Base-by-base conservation (phyloP, 2,888 invertebrate genomes). In the Hydropsyche betteni region DNA sequence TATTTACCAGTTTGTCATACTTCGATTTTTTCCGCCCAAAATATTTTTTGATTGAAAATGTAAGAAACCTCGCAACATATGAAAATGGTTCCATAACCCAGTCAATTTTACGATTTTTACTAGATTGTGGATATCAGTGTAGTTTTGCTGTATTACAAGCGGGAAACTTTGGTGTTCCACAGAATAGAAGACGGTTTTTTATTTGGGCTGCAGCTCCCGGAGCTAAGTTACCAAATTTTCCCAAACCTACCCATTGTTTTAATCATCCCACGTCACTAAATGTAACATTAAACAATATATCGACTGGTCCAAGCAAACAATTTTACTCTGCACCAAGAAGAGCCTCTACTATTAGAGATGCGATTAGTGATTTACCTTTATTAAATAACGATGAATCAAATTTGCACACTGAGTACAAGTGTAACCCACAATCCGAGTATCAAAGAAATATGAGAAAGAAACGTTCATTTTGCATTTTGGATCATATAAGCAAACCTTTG, bases 181-280 rank as follows among this genome's bases (percentile, higher is more conserved):
- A 89, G 80, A 87, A 86, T 2, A 81, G 89, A 33, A 81, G 87
- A 77, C 83, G 88, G 75, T 84, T 86, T 5, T 86, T 89, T 71
- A 85, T 89, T 50, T 78, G 89, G 36, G 89, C 88, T 2, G 87
- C 89, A 6, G 88, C 88, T n/a, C 87, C 88, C 12, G 88, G 87
- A 24, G 84, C 85, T 75, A 82, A 82, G 73, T 81, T 89, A 14
- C 88, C 89, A 0, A 80, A 81, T 38, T 87, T 84, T 80, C 89
- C 89, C 1, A 85, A 87, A 80, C 87, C 89, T 0, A 82, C 82
- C 4, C 87, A 88, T 80, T 84, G 85, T 3, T 89, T 89, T 81
- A 83, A 84, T 7, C 80, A 80, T 5, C 85, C 84, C 34, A 81
- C 82, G 73, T 83, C 84, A 74, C 81, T 87, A 2, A 82, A 84